Percentiles rank a stretch among this genome's conserved stretches.
phyloP scores from a whole-genome alignment of 2,797 vertebrate species.

The Dipus sagitta region DNA sequence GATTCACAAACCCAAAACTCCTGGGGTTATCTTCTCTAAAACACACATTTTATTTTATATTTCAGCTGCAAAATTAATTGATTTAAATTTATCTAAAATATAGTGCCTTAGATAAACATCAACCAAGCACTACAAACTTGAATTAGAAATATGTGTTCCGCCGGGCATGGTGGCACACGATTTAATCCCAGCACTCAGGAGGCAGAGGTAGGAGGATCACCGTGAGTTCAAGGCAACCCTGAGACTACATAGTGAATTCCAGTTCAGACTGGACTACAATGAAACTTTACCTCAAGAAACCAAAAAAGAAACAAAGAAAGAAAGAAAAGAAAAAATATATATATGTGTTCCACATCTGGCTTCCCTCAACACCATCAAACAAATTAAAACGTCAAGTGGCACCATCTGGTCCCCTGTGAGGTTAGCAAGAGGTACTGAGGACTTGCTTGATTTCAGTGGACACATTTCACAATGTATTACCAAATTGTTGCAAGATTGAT shows the following conservation, averaged over 20 bases:
- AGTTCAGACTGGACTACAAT: no score
- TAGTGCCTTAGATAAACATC: slow-evolving; percentile 41
- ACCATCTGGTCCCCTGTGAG: slow-evolving; percentile 38
- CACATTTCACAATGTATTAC: background rate
- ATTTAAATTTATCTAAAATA: slow-evolving; percentile 63
- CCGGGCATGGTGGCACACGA: no score
- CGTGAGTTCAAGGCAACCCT: no score
- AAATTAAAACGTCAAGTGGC: slow-evolving; percentile 64
- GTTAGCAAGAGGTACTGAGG: slow-evolving; percentile 28
- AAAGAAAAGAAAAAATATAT: background rate
- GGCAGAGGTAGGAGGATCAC: no score
- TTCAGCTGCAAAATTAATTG: slow-evolving; percentile 45
- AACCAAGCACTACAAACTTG: slow-evolving; percentile 41
- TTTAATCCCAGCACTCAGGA: no score
- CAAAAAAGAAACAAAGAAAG: no score
- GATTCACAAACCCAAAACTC: background rate
- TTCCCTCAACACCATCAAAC: slow-evolving; percentile 47
- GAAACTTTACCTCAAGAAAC: no score
- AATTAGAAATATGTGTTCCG: slow-evolving; percentile 57
- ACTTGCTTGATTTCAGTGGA: slow-evolving; percentile 49
- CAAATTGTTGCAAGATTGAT: slow-evolving; percentile 50
- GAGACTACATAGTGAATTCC: no score
- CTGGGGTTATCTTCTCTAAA: background rate
- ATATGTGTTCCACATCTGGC: slow-evolving; percentile 42
- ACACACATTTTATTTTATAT: slow-evolving; percentile 20